Conservation (phyloP, 1,140 invertebrate genomes). For the Calosoma granatense region DNA sequence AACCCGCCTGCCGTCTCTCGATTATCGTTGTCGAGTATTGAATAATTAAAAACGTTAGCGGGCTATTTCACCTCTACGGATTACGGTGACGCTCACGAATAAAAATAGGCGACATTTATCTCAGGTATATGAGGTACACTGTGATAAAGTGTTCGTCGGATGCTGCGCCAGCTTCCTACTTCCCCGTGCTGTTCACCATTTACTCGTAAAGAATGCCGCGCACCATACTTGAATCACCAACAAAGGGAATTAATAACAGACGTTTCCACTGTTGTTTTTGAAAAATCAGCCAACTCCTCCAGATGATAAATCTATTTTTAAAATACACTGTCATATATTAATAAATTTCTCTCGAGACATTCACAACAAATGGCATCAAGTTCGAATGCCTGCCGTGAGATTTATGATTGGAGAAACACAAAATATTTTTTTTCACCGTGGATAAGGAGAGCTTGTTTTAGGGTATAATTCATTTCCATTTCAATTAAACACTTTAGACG, state of each 20-base stretch:
- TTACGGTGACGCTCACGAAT: conserved; percentile 14
- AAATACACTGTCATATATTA: too few relatives aligned
- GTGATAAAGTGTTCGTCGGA: conserved; percentile 17
- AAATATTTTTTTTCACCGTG: conserved; percentile 2
- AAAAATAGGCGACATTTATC: conserved; percentile 21
- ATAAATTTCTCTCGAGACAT: background rate
- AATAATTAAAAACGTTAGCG: background rate
- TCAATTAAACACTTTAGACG: conserved; percentile 1
- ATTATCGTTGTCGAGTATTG: background rate
- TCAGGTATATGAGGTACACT: conserved; percentile 20
- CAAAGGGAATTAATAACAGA: background rate
- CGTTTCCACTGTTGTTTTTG: too few relatives aligned
- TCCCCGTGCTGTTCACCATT: too few relatives aligned
- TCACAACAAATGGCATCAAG: background rate
- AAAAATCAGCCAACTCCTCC: too few relatives aligned
- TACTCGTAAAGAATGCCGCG: background rate
- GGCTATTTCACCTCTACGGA: background rate
- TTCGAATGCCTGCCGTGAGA: background rate
- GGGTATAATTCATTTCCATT: conserved; percentile 6
- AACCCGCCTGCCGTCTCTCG: background rate
- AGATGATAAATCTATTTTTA: too few relatives aligned
- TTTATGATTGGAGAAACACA: background rate
- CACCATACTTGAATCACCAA: background rate
- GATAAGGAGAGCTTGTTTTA: background rate
- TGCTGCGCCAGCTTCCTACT: too few relatives aligned